Percentiles rank a stretch among this genome's conserved stretches.
Conservation (phyloP, 1,140 invertebrate genomes). For the Aphaenogaster ashmeadi region DNA sequence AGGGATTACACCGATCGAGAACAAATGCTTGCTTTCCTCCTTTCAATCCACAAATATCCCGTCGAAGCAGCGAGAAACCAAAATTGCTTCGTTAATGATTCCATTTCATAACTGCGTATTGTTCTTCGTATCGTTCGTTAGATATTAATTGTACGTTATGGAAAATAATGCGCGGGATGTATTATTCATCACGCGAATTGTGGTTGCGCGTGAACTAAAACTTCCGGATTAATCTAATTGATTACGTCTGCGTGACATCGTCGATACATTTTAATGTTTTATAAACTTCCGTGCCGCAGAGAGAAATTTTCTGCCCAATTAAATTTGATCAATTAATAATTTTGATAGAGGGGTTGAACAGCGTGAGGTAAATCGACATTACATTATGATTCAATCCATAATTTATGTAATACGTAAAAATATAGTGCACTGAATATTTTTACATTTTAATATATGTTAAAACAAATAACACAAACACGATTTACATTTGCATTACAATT, state of each 20-base stretch:
- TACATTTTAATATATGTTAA: not conserved
- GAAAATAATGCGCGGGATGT: not conserved
- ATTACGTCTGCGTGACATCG: not conserved
- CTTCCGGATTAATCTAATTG: not conserved
- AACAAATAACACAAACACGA: not conserved
- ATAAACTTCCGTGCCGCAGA: not conserved
- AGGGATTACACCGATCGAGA: not conserved
- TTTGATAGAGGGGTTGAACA: not conserved
- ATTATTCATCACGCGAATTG: not conserved
- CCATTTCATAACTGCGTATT: not conserved
- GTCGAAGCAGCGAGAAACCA: not conserved
- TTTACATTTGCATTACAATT: not conserved
- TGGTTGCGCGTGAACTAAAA: not conserved
- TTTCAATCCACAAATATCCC: not conserved
- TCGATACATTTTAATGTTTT: constrained; percentile 1
- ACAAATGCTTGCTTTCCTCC: not conserved
- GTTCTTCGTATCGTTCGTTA: not conserved
- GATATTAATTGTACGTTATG: constrained; percentile 1
- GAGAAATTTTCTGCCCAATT: not conserved
- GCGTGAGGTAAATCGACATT: not conserved
- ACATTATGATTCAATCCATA: not conserved
- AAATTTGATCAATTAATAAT: not conserved
- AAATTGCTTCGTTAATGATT: constrained; percentile 13
- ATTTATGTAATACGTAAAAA: not conserved
- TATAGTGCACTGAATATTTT: not conserved